A percentile compares a stretch with the other conserved stretches of the same genome.
Evolutionary conservation across 2,113 vertebrate genomes (phyloP).

Genomic region (Oncorhynchus kisutch): DNA sequence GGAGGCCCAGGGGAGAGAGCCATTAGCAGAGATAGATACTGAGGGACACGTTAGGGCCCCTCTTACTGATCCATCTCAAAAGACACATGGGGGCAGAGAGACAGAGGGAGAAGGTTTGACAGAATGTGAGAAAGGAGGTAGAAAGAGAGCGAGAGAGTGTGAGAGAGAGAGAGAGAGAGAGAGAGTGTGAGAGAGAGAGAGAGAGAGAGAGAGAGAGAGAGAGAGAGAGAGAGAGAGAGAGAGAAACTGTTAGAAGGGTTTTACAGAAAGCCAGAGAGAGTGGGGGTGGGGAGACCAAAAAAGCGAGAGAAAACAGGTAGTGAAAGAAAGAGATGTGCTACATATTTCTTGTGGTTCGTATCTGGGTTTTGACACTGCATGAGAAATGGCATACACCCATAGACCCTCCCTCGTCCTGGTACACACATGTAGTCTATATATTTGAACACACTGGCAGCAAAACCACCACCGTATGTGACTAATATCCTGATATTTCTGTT

Average conservation of each 20-base stretch:
- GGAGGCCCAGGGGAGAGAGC: too few relatives aligned
- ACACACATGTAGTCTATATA: background rate
- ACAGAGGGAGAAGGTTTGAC: too few relatives aligned
- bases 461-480: background rate
- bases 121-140: background rate
- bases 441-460: background rate
- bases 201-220: background rate
- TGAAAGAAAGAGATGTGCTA: background rate
- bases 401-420: background rate
- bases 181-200: background rate
- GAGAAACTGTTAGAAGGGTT: background rate
- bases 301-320: too few relatives aligned
- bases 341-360: constrained; percentile 1
- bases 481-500: too few relatives aligned
- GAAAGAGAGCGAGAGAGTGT: background rate
- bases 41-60: too few relatives aligned
- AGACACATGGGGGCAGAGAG: too few relatives aligned
- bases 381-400: constrained; percentile 1
- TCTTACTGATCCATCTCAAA: too few relatives aligned
- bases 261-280: background rate
- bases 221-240: background rate
- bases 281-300: background rate
- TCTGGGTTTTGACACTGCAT: constrained; percentile 17
- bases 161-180: background rate
- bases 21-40: too few relatives aligned